Evolutionary conservation across 2,888 invertebrate species (phyloP), one percentile per base, ranked within the genome.

Genomic region (Trilocha varians): DNA sequence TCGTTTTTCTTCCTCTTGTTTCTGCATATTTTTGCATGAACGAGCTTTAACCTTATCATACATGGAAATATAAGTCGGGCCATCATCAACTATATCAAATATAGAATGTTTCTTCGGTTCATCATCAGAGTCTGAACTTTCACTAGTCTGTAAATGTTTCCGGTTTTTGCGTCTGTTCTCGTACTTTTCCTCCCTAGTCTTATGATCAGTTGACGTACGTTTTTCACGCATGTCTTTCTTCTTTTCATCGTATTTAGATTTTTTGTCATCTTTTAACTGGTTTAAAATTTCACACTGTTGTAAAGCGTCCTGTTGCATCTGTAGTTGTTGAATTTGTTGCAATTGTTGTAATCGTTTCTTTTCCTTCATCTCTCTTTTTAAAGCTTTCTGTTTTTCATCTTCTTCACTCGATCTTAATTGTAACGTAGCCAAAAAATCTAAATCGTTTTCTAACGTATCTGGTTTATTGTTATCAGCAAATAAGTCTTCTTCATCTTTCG

Each of bases 31-130:
- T 75, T 96, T 96, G 60, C 95, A 96, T 16, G 96, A 96, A 34
- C 96, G 89, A 3, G 96, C 96, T 75, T 97, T 97, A 0, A 97
- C 96, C 79, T 98, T 98, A 70, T 98, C 98, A 71, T 98, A 98
- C 98, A 98, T 98, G 8, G 97, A 97, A 46, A 97, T 95, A 67
- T 96, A 97, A 8, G 93, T 91, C 1, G 96, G 96, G 45, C 93
- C 95, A 62, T 95, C 95, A 65, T 94, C 93, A 36, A 94, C 91
- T 44, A 96, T 95, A 67, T 95, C 95, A 72, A 96, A 96, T 62
- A 96, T 95, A 42, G 95, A 96, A 84, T 95, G 95, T 70, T 95
- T 94, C 72, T 94, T 95, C 39, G 92, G 93, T 70, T 92, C 93
- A 65, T 92, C 93, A 65, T 93, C 94, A 5, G 93, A 92, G 71